Evolutionary conservation across 2,888 invertebrate species (phyloP), one percentile per base, ranked within the genome.

Genomic region (Pristionchus maxplancki): DNA sequence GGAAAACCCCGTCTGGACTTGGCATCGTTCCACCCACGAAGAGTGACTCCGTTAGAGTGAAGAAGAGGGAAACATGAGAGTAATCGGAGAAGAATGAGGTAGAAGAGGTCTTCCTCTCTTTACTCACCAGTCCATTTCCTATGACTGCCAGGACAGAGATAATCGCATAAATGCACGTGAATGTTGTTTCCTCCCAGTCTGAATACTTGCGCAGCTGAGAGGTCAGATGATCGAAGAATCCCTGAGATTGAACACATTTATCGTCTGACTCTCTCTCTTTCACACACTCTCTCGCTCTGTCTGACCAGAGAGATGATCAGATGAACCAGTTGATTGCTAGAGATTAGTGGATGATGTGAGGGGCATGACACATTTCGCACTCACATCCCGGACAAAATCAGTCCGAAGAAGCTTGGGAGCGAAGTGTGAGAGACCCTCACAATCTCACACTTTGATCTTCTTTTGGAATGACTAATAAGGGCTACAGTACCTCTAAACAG

Each of bases 101-200:
- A 44, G 44, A 6, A 44, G 6, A 44, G 44, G 11, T n/a, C 78
- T 48, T 13, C 5, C 74, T 78, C 78, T 24, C 31, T 1, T 78
- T 34, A 44, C 86, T 87, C 71, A 94, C 94, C 83, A 94, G 89
- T 74, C 93, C 94, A 86, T 94, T 94, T 88, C 94, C 94, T 44
- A 94, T 92, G 5, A 94, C 90, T 15, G 94, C 94, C 34, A 93
- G 89, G 9, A 93, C 88, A 8, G 94, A 94, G 83, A 94, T 93
- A 48, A 93, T 89, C 44, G 92, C 90, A 89, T 94, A 94, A n/a
- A 94, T 90, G 37, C 90, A 90, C 71, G 94, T 93, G 90, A 93
- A 94, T 9, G 93, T 53, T 40, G 91, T 87, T 83, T 92, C 93
- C 88, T 94, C 94, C 92, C 93, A 93, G 44, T 89, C 90, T 34